These are phyloP conservation scores for Actinia equina DNA, from an alignment of 64 coral and sea anemone species.

Conservation along the genomic window DNA sequence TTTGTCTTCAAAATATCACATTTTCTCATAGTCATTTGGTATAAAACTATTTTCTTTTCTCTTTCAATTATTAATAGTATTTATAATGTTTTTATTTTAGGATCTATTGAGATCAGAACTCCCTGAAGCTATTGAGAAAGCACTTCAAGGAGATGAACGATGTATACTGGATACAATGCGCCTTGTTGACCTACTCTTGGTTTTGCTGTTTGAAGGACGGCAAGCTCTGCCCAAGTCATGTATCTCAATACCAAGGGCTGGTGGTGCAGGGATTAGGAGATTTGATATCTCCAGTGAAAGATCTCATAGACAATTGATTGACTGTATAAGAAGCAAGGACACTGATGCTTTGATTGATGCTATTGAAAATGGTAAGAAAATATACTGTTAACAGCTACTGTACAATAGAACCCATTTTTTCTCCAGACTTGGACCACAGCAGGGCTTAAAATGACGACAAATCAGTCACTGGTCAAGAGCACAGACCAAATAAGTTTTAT, in stretches of 20 bases:
- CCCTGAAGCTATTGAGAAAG: slow-evolving; percentile 91
- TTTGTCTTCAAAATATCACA: background rate
- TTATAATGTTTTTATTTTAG: slow-evolving; percentile 21
- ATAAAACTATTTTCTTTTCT: no score
- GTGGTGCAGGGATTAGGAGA: slow-evolving; percentile 69
- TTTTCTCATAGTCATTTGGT: no score
- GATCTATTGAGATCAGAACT: slow-evolving; percentile 82
- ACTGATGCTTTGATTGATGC: slow-evolving; percentile 99
- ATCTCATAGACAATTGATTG: slow-evolving; percentile 95
- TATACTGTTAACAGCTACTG: no score
- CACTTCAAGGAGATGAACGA: slow-evolving; percentile 94
- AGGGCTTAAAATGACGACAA: no score
- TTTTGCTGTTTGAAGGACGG: slow-evolving; percentile 92
- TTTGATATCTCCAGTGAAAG: slow-evolving; percentile 93
- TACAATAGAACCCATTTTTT: no score
- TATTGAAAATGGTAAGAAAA: slow-evolving; percentile 93
- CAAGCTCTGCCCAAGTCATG: slow-evolving; percentile 90
- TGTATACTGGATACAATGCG: slow-evolving; percentile 98
- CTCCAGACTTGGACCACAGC: no score
- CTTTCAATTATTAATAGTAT: no score
- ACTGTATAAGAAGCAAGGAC: slow-evolving; percentile 98
- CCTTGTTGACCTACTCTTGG: slow-evolving; percentile 86
- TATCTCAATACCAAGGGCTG: slow-evolving; percentile 67
- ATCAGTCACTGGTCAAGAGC: no score
- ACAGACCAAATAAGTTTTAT: no score